A percentile compares a stretch with the other conserved stretches of the same genome.
Evolutionary conservation across 92 coral and sea anemone species (phyloP).

Genomic region (Phenganax marumi): DNA sequence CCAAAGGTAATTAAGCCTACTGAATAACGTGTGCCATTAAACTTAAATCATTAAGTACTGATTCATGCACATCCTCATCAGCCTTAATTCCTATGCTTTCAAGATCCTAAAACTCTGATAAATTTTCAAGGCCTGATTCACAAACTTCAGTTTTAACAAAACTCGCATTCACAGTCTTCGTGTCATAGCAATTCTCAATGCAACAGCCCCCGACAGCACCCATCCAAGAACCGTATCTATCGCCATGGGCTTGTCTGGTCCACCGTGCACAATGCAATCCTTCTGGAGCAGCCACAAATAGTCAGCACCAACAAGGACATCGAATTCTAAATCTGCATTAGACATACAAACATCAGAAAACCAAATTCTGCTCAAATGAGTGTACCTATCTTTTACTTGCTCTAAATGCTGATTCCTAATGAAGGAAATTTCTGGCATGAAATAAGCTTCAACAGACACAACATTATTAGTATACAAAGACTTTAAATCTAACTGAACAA

Average conservation of each 20-base stretch:
- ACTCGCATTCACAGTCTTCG: too few species aligned
- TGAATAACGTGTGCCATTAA: constrained; percentile 38
- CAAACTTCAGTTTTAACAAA: too few species aligned
- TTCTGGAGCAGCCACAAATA: constrained; percentile 47
- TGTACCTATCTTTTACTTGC: too few species aligned
- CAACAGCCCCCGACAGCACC: neutral
- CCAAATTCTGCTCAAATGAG: constrained; percentile 44
- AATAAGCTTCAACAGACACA: too few species aligned
- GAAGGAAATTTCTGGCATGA: too few species aligned
- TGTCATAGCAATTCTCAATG: neutral
- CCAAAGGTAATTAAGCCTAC: constrained; percentile 25
- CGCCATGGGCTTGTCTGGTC: constrained; percentile 14
- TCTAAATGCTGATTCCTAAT: too few species aligned
- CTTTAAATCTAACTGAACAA: too few species aligned
- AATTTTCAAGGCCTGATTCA: neutral
- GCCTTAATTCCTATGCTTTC: neutral
- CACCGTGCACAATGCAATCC: constrained; percentile 41
- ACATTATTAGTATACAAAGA: too few species aligned
- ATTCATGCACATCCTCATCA: neutral
- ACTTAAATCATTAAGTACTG: neutral
- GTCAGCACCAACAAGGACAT: constrained; percentile 45
- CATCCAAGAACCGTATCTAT: neutral
- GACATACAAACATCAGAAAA: constrained; percentile 39
- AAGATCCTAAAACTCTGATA: neutral
- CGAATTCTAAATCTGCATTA: constrained; percentile 39